phyloP scores from a whole-genome alignment of 2,888 invertebrate species.

The Mesochorus sp. region DNA sequence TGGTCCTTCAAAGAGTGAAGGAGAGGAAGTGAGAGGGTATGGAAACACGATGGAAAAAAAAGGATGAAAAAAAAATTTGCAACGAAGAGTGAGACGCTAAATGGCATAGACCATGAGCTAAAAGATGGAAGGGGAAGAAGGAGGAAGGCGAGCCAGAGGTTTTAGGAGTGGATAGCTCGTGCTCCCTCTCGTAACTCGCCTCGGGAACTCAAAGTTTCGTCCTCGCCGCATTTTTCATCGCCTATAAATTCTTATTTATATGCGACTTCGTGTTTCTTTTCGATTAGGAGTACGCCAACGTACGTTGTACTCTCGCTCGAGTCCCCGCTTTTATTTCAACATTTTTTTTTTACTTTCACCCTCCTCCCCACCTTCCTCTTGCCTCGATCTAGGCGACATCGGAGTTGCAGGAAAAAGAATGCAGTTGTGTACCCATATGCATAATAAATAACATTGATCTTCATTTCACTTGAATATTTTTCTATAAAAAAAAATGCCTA shows the following conservation, averaged over 20 bases:
- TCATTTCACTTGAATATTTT: not conserved
- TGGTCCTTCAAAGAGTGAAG: constrained; percentile 21
- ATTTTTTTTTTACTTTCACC: constrained; percentile 12
- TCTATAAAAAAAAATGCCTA: too few species aligned
- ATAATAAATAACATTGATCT: not conserved
- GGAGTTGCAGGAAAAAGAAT: not conserved
- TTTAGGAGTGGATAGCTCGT: constrained; percentile 39
- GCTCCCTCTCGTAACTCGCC: constrained; percentile 42
- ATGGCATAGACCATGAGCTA: constrained; percentile 37
- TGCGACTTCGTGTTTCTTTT: constrained; percentile 79
- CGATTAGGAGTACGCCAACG: constrained; percentile 73
- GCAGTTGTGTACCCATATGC: not conserved
- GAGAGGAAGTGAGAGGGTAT: constrained; percentile 2
- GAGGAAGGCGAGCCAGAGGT: constrained; percentile 58
- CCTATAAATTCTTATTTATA: constrained; percentile 82
- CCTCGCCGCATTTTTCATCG: constrained; percentile 79
- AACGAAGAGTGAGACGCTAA: constrained; percentile 49
- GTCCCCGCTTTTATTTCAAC: constrained; percentile 13
- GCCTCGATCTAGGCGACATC: not conserved
- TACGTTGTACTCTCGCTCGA: constrained; percentile 47
- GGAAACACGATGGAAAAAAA: constrained; percentile 46
- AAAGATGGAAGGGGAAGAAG: constrained; percentile 7
- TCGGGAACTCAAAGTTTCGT: constrained; percentile 60
- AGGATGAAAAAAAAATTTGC: constrained; percentile 48
- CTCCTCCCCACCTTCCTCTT: not conserved